phyloP scores from a whole-genome alignment of 30 jellyfish, hydroid and myxozoan genomes.

The Cassiopea andromeda region DNA sequence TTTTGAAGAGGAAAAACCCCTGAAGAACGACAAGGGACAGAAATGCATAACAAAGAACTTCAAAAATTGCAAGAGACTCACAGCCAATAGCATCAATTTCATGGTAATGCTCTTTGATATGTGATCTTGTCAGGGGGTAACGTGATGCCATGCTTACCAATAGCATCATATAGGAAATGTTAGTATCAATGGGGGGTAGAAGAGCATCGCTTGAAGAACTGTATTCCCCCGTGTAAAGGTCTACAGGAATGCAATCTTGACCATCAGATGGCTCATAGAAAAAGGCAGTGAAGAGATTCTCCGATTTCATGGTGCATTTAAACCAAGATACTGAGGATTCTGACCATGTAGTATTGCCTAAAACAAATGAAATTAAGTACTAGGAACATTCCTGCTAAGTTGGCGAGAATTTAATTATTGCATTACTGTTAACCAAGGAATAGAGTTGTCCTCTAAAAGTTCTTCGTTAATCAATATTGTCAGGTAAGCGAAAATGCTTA shows the following conservation, averaged over 20 bases:
- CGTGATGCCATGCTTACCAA: constrained; percentile 65
- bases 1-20: too few relatives aligned
- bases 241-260: constrained; percentile 46
- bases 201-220: neutral
- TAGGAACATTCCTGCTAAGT: too few relatives aligned
- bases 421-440: too few relatives aligned
- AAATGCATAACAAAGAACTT: too few relatives aligned
- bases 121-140: constrained; percentile 30
- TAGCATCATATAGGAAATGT: constrained; percentile 77
- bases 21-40: too few relatives aligned
- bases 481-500: too few relatives aligned
- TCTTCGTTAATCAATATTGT: too few relatives aligned
- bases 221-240: constrained; percentile 64
- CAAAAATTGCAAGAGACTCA: neutral
- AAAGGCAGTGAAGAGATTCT: constrained; percentile 61
- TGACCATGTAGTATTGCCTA: constrained; percentile 74
- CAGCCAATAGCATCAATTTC: constrained; percentile 48
- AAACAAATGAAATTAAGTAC: neutral
- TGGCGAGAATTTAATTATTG: too few relatives aligned
- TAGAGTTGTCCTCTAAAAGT: too few relatives aligned
- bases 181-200: constrained; percentile 80
- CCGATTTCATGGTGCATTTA: constrained; percentile 44
- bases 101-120: constrained; percentile 24
- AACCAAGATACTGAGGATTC: constrained; percentile 73
- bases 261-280: constrained; percentile 29